Evolutionary conservation across 2,888 invertebrate species (phyloP).

Genomic region (Cerastoderma edule): DNA sequence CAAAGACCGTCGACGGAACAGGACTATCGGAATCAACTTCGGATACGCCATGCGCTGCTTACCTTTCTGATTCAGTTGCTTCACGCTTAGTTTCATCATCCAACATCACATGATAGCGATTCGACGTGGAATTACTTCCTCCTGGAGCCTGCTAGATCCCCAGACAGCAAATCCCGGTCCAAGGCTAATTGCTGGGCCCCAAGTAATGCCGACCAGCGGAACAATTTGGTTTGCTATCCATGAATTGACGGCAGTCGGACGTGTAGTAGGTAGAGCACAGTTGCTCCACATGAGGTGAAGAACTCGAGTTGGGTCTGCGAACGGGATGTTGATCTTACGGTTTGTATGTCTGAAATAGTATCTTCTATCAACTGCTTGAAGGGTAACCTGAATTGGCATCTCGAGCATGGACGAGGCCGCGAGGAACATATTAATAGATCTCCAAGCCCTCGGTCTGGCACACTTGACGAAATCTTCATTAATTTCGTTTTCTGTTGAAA

Average conservation of each 20-base stretch:
- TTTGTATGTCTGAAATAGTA: background rate
- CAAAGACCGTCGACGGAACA: too few species aligned
- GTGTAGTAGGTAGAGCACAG: background rate
- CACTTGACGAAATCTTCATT: background rate
- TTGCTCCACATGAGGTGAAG: background rate
- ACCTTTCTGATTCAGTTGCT: too few species aligned
- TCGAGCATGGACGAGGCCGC: background rate
- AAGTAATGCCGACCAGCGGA: background rate
- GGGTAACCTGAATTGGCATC: background rate
- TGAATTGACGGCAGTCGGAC: background rate
- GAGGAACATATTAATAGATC: background rate
- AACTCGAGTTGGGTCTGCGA: background rate
- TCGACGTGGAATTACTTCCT: too few species aligned
- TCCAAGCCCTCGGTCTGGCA: background rate
- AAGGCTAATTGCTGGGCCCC: background rate
- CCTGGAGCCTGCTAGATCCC: background rate
- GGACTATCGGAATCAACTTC: too few species aligned
- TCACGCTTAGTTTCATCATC: too few species aligned
- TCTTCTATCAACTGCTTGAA: background rate
- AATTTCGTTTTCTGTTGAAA: background rate
- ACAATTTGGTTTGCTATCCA: background rate
- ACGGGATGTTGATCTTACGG: background rate
- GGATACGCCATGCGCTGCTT: too few species aligned
- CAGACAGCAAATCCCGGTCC: background rate
- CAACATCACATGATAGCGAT: too few species aligned